Conservation (phyloP, 2,888 invertebrate species). For the Timandra comae region DNA sequence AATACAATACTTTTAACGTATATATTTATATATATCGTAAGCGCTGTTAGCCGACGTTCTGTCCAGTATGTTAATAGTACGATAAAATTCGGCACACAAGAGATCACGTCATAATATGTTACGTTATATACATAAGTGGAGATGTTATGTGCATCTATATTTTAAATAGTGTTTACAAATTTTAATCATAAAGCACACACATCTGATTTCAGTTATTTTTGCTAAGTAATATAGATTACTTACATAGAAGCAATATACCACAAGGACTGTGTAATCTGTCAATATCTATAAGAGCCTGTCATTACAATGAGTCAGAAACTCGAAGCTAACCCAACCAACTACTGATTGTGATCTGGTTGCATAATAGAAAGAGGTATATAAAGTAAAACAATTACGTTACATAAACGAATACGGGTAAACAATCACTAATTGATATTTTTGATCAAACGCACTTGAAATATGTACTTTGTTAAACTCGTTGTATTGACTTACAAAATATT, state of each 20-base stretch:
- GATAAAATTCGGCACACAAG: conserved; percentile 44
- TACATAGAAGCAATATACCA: conserved; percentile 46
- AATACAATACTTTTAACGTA: conserved; percentile 38
- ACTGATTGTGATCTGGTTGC: too few relatives aligned
- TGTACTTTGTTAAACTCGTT: too few relatives aligned
- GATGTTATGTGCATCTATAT: conserved; percentile 43
- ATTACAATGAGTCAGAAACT: too few relatives aligned
- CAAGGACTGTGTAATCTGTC: too few relatives aligned
- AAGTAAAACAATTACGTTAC: too few relatives aligned
- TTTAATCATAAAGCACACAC: conserved; percentile 49
- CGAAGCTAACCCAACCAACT: too few relatives aligned
- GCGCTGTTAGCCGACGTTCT: conserved; percentile 61
- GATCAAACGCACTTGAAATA: too few relatives aligned
- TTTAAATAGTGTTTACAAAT: conserved; percentile 58
- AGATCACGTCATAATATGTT: conserved; percentile 33
- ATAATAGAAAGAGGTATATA: too few relatives aligned
- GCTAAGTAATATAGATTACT: conserved; percentile 45
- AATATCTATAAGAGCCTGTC: too few relatives aligned
- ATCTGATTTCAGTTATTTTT: conserved; percentile 48
- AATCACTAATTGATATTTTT: too few relatives aligned
- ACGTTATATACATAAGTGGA: conserved; percentile 36
- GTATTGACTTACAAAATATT: too few relatives aligned
- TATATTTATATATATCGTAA: conserved; percentile 35
- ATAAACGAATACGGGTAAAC: too few relatives aligned
- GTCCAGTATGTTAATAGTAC: conserved; percentile 47